phyloP scores from a whole-genome alignment of 2,113 vertebrate genomes.

The Nipponia nippon region DNA sequence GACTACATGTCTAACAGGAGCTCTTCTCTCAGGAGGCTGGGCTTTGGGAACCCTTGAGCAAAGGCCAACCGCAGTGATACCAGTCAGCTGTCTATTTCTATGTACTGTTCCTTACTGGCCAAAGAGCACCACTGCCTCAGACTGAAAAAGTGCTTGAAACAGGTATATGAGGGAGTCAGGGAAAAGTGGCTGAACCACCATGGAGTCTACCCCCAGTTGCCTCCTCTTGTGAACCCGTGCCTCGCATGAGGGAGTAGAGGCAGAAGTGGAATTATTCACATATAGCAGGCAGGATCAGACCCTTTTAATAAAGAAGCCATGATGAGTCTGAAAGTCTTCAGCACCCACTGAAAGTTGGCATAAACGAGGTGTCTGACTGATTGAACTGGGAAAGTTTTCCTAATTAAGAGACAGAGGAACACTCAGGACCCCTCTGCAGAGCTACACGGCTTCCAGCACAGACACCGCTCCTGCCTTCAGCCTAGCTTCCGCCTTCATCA shows the following conservation, averaged over 20 bases:
- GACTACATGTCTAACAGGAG: background rate
- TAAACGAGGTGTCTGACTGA: background rate
- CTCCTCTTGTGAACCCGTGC: background rate
- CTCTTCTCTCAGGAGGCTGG: background rate
- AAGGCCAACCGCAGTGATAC: background rate
- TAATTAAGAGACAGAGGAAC: background rate
- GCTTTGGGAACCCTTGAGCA: background rate
- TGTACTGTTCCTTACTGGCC: background rate
- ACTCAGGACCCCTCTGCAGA: background rate
- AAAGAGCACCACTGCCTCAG: background rate
- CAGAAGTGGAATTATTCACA: background rate
- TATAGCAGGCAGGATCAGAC: background rate
- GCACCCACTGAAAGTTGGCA: background rate
- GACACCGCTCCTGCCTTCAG: background rate
- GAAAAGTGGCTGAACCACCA: background rate
- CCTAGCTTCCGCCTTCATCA: background rate
- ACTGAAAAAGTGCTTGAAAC: background rate
- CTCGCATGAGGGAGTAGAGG: rapidly evolving
- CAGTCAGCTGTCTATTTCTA: background rate
- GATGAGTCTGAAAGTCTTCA: background rate
- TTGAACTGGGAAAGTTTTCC: background rate
- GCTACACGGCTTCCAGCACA: rapidly evolving
- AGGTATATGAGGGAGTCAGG: background rate
- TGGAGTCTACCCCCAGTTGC: background rate
- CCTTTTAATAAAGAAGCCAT: background rate